Base-by-base conservation (phyloP, 2,113 vertebrate species). In the Nerophis ophidion region DNA sequence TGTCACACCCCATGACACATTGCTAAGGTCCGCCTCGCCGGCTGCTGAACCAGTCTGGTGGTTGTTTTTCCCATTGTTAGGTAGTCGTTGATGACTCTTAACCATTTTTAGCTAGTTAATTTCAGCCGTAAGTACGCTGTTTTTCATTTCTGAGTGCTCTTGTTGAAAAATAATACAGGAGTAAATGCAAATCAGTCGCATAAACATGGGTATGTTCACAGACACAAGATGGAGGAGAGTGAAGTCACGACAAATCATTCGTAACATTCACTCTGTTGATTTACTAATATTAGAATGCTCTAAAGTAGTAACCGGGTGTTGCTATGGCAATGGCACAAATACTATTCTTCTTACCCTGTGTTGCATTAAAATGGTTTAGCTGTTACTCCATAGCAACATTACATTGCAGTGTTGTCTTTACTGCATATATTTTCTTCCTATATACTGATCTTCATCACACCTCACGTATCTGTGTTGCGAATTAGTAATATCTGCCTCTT, bases 91-190 rank as follows among this genome's bases (percentile, higher is more conserved):
- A n/a, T 54, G 52, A 54, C 35, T 36, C 52, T 17, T n/a, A 15
- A 55, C 16, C 53, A 17, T 2, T 16, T 55, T 55, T 55, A 55
- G 35, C 36, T 17, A 13, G 17, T 56, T 11, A 5, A 56, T 56
- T 10, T 40, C 42, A 6, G 6, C 10, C n/a, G 40, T 56, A 26
- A 26, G 36, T 8, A 40, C 8, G 17, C 36, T 38, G 38, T 16
- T 40, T 36, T 56, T 17, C 40, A 40, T 42, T 11, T 50, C 36
- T 42, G 15, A 55, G 34, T 55, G 34, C 36, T 40, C 36, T 56
- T 7, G 36, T 56, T 42, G 53, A 56, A 56, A 56, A 56, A 40
- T n/a, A 36, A 40, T 17, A 56, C n/a, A 56, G 53, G n/a, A 36
- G 35, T 42, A 10, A 56, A 56, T 56, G 40, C 53, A 40, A 56